Evolutionary conservation across 2,113 vertebrate genomes (phyloP), one percentile per base, ranked within the genome.

Genomic region (Gallinago undulata): DNA sequence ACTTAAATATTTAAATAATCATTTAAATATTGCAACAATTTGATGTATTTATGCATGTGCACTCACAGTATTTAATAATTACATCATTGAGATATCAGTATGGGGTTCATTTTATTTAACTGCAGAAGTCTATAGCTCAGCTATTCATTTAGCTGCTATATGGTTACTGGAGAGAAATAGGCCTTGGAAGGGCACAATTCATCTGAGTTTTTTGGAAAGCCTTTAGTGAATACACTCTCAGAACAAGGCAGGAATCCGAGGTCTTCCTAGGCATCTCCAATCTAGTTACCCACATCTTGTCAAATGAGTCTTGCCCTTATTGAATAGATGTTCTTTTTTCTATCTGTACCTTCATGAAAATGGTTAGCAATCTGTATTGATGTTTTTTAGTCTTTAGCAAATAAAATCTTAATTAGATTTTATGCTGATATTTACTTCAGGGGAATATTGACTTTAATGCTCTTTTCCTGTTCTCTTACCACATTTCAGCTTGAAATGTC

Each of bases 401-500:
- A 73, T 60, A 87, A 92, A 87, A 88, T 69, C 27, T 73, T 88
- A 82, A 85, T 76, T 92, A 77, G 33, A 53, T 83, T 92, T 90
- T 91, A 87, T 79, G 81, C 18, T 81, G 39, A 60, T 91, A 53
- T 75, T 81, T 77, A 50, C 51, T 9, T 0, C 8, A 56, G 43
- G 35, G 6, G 10, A 55, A 48, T 48, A 89, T 64, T 87, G 64
- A 67, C 66, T 89, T 56, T 11, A 84, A 63, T 41, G 27, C 17
- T 43, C 13, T 41, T 81, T 90, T 68, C 30, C 37, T 70, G 4
- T 37, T 89, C n/a, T 82, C 23, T 83, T 83, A 17, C 27, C 25
- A 35, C 24, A 41, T 89, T 82, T 69, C 47, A 45, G 8, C 53
- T 87, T 51, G 11, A 73, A 79, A 57, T 6, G 7, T 31, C 33